These are phyloP conservation scores for Anthoscopus minutus DNA, from an alignment of 2,113 vertebrate genomes.

Conservation along the genomic window DNA sequence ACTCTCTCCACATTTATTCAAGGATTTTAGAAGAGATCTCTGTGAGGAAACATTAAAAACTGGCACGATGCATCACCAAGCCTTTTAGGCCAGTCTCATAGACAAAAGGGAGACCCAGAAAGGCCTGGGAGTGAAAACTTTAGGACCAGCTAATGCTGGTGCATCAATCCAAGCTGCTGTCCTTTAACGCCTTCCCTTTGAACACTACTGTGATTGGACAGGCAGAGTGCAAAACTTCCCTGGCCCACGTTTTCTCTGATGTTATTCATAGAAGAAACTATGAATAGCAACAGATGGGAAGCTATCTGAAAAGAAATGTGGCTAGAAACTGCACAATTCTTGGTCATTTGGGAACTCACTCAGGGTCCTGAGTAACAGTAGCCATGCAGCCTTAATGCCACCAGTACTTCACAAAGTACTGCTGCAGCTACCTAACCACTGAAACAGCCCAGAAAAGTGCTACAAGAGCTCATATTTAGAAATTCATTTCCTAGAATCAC, in stretches of 20 bases:
- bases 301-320: background rate
- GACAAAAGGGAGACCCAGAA: background rate
- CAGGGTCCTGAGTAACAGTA: background rate
- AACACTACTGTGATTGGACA: background rate
- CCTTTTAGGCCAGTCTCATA: background rate
- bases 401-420: background rate
- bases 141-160: background rate
- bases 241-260: background rate
- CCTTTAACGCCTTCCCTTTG: background rate
- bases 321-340: background rate
- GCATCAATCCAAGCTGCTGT: background rate
- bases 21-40: background rate
- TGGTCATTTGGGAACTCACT: background rate
- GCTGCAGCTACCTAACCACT: background rate
- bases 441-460: background rate
- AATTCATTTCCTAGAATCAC: background rate
- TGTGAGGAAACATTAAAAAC: background rate
- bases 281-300: background rate
- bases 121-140: background rate
- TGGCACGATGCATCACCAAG: background rate
- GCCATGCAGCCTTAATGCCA: background rate
- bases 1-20: background rate
- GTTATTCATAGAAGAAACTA: background rate
- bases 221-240: background rate
- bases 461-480: background rate